A percentile compares a stretch with the other conserved stretches of the same genome.
phyloP scores from a whole-genome alignment of 1,140 invertebrate species.

The Varroa destructor region DNA sequence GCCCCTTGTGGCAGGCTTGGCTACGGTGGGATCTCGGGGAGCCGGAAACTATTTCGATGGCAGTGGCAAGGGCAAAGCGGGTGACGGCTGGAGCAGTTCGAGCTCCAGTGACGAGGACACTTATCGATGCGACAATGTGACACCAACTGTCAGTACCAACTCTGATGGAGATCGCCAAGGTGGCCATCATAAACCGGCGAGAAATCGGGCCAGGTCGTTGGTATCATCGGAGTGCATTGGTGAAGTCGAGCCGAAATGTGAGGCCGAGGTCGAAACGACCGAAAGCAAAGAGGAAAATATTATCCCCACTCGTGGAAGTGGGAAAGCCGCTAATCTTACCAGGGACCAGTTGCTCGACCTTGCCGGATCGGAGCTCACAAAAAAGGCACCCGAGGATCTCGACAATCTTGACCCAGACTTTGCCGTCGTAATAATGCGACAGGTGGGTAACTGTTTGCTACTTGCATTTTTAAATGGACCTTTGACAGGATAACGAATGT shows the following conservation, averaged over 20 bases:
- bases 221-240: no score
- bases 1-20: not conserved
- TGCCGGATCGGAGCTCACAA: conserved; percentile 14
- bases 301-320: no score
- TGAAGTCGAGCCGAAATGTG: no score
- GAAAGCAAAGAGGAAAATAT: no score
- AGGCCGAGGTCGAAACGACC: no score
- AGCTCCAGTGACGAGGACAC: conserved; percentile 26
- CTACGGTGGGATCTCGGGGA: not conserved
- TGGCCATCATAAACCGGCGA: no score
- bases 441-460: not conserved
- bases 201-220: no score
- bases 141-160: no score
- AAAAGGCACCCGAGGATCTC: conserved; percentile 26
- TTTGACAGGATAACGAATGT: not conserved
- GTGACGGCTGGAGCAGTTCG: conserved; percentile 15
- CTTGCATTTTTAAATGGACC: not conserved
- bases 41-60: conserved; percentile 1
- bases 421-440: conserved; percentile 20
- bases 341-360: conserved; percentile 25
- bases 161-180: no score
- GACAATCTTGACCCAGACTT: conserved; percentile 26
- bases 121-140: conserved; percentile 7
- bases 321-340: not conserved
- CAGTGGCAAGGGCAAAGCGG: not conserved